Evolutionary conservation across 2,888 invertebrate species (phyloP).

Genomic region (Caenorhabditis parvicauda): DNA sequence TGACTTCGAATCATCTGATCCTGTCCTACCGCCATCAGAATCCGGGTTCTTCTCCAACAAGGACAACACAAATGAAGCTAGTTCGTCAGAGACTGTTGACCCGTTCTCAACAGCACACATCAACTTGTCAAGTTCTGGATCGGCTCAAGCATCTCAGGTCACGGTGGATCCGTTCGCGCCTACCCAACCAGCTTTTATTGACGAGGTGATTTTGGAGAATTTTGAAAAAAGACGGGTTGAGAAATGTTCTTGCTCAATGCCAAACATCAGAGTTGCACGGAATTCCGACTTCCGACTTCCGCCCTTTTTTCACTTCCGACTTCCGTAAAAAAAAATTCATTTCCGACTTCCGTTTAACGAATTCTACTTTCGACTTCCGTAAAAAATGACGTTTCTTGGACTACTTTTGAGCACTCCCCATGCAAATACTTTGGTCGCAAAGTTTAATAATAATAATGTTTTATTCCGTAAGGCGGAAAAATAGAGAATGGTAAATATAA

Average conservation of each 20-base stretch:
- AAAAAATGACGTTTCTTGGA: no score
- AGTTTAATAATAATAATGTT: no score
- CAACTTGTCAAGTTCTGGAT: constrained; percentile 2
- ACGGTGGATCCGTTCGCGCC: constrained; percentile 52
- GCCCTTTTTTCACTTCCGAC: not conserved
- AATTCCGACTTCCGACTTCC: no score
- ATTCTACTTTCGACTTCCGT: no score
- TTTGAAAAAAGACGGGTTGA: not conserved
- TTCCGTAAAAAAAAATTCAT: not conserved
- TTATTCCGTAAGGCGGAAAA: no score
- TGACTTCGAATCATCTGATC: constrained; percentile 47
- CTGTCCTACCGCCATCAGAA: constrained; percentile 54
- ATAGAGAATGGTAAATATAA: no score
- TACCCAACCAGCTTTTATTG: constrained; percentile 34
- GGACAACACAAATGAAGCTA: constrained; percentile 14
- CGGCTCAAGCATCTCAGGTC: not conserved
- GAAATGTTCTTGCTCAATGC: no score
- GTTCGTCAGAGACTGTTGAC: constrained; percentile 10
- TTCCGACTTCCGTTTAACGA: no score
- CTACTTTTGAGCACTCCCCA: no score
- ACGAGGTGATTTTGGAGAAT: constrained; percentile 29
- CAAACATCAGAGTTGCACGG: no score
- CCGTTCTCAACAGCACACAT: constrained; percentile 22
- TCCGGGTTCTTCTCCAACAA: constrained; percentile 55
- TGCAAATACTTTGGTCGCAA: no score